A percentile compares a stretch with the other conserved stretches of the same genome.
phyloP scores from a whole-genome alignment of 2,888 invertebrate genomes.

The Stictocephala bisonia region DNA sequence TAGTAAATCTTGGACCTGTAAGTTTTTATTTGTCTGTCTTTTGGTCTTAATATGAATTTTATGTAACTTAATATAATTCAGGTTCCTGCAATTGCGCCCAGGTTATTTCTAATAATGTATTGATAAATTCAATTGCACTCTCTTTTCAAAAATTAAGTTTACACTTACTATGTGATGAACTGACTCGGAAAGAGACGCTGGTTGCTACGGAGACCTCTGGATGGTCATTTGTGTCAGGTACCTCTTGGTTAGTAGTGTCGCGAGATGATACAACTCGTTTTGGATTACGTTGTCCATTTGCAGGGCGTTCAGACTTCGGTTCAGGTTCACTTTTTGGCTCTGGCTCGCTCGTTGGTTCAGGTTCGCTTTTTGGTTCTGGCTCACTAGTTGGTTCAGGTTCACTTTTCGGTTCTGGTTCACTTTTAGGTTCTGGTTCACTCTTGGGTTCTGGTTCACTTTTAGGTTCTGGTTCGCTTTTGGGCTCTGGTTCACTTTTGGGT shows the following conservation, averaged over 20 bases:
- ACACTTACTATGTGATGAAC: constrained; percentile 55
- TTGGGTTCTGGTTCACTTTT: constrained; percentile 67
- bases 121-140: too few species aligned
- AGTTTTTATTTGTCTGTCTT: too few species aligned
- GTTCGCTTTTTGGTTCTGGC: constrained; percentile 61
- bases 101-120: too few species aligned
- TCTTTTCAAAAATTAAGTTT: too few species aligned
- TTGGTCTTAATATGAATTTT: too few species aligned
- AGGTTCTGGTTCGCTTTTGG: constrained; percentile 64
- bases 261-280: constrained; percentile 61
- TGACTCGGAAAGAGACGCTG: constrained; percentile 61
- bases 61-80: too few species aligned
- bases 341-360: constrained; percentile 63
- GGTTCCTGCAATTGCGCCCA: too few species aligned
- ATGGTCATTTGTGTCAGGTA: constrained; percentile 46
- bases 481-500: constrained; percentile 66
- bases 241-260: constrained; percentile 51
- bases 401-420: constrained; percentile 62
- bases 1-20: too few species aligned
- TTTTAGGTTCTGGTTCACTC: constrained; percentile 64
- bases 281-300: constrained; percentile 65
- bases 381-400: constrained; percentile 66
- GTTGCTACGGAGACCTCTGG: constrained; percentile 58
- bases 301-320: constrained; percentile 65
- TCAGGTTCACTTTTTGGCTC: constrained; percentile 65